Base-by-base conservation (phyloP, 2,888 invertebrate genomes). In the Drosophila melanosoma region DNA sequence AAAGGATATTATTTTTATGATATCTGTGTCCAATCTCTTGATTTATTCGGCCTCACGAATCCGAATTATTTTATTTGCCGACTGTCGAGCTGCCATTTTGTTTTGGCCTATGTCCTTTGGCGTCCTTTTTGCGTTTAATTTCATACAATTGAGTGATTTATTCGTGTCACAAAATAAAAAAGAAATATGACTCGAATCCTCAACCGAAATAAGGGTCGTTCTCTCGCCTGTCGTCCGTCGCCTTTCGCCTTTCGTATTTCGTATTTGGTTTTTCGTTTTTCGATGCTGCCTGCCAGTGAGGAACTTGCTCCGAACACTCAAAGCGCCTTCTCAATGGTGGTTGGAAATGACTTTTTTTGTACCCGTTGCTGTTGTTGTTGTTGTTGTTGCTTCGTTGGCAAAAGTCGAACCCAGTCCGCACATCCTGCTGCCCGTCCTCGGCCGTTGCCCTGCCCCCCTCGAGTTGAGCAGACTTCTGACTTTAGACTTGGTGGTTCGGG, bases 1-100 rank as follows among this genome's bases (percentile, higher is more conserved):
- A 42, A 81, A 89, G 89, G 92, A 91, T 91, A 91, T 91, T 90
- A 92, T 92, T 92, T 92, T 91, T 93, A 91, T 91, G 93, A 92
- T 92, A 93, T 92, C 92, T 93, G 91, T 91, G 92, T 92, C 93
- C 92, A 93, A 92, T 92, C 92, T 92, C 80, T 87, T 92, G 92
- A 93, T 93, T 92, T 92, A 92, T 92, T 91, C 90, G 82, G 82
- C 81, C 83, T 86, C 90, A 90, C 89, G 91, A 90, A 91, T 91
- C 91, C 82, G 85, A 91, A 89, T 86, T 90, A 91, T 89, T 91
- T 84, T 82, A 87, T 89, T 87, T 76, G 71, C n/a, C 59, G 65
- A 42, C 60, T 58, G 11, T 54, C 69, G 66, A 66, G 58, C 89
- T 83, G 89, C 89, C 90, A 90, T 90, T 85, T 84, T 84, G 79